phyloP scores from a whole-genome alignment of 2,797 vertebrate genomes.

The Bucorvus abyssinicus region DNA sequence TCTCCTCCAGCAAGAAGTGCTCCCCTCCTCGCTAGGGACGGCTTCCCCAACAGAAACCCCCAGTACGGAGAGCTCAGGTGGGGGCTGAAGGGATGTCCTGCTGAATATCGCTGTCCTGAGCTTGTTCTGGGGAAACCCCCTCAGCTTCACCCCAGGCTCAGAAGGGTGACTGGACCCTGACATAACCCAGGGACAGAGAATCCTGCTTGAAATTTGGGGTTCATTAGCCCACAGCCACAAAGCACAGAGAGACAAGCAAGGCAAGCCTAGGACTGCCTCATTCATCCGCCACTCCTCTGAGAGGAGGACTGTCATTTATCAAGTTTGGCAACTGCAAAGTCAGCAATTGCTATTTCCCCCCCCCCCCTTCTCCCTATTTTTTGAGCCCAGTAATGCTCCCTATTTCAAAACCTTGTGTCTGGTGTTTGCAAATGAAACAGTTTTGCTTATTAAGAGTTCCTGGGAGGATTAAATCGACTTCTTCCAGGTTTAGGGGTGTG shows the following conservation, averaged over 20 bases:
- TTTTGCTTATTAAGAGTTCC: neutral
- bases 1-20: neutral
- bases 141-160: neutral
- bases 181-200: neutral
- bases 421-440: neutral
- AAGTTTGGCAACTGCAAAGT: neutral
- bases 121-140: neutral
- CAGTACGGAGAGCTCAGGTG: neutral
- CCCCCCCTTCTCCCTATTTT: no score
- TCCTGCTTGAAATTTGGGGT: neutral
- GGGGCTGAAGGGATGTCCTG: neutral
- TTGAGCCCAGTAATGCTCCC: neutral
- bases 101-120: neutral
- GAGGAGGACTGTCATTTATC: neutral
- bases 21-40: accelerated
- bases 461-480: neutral
- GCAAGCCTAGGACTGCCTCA: neutral
- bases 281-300: neutral
- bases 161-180: neutral
- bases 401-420: neutral
- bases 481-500: neutral
- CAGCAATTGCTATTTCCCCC: neutral
- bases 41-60: neutral
- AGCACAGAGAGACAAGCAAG: neutral
- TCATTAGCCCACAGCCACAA: neutral